These are phyloP conservation scores for Mimas tiliae DNA, from an alignment of 2,888 invertebrate species.

Conservation along the genomic window DNA sequence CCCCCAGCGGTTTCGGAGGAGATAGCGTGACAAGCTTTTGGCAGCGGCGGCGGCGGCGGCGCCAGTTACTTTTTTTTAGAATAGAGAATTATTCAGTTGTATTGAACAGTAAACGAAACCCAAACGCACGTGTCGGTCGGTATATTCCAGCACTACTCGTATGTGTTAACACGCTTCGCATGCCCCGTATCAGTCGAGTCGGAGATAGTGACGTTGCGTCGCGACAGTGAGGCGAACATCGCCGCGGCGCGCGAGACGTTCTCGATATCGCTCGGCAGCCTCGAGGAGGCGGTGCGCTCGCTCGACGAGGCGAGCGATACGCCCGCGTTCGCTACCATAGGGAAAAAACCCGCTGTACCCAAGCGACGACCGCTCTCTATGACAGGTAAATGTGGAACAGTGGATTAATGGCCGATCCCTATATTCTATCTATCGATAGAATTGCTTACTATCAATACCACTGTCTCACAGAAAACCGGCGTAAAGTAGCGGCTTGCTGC, in stretches of 20 bases:
- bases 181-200: slow-evolving; percentile 61
- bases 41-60: no score
- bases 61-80: no score
- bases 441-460: no score
- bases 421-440: no score
- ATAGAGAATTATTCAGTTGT: no score
- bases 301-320: slow-evolving; percentile 73
- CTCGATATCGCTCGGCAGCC: slow-evolving; percentile 77
- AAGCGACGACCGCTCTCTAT: slow-evolving; percentile 86
- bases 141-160: background rate
- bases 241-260: slow-evolving; percentile 78
- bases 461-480: no score
- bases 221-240: slow-evolving; percentile 79
- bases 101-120: background rate
- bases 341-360: slow-evolving; percentile 80
- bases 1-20: no score
- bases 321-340: slow-evolving; percentile 75
- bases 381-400: slow-evolving; percentile 75
- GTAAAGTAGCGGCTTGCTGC: no score
- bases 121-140: background rate
- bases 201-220: slow-evolving; percentile 82
- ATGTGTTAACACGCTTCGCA: slow-evolving; percentile 58
- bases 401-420: no score
- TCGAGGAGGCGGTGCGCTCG: slow-evolving; percentile 76
- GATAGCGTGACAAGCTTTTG: no score